These are phyloP conservation scores for Eulemur macaco DNA, from an alignment of 2,113 vertebrate species.

Conservation along the genomic window DNA sequence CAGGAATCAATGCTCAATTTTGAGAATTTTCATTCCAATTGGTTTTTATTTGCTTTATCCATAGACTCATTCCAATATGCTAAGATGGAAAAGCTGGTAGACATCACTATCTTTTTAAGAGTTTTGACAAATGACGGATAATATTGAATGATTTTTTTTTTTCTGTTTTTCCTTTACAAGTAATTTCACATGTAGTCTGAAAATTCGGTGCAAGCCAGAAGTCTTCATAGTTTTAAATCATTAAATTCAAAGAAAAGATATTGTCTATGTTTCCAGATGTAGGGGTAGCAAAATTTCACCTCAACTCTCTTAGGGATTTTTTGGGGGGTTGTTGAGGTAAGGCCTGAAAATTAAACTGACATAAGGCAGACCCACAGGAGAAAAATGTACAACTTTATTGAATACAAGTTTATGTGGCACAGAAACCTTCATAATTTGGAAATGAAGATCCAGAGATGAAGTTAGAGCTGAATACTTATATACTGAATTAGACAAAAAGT, in stretches of 20 bases:
- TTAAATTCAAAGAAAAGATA: constrained; percentile 5
- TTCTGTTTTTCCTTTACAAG: background rate
- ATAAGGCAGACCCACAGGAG: background rate
- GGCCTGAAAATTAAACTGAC: background rate
- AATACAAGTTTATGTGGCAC: background rate
- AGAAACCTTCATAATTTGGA: background rate
- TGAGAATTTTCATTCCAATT: background rate
- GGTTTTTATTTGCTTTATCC: background rate
- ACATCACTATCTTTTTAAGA: background rate
- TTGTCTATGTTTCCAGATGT: background rate
- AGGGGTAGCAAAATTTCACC: background rate
- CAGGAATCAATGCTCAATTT: background rate
- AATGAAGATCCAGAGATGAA: background rate
- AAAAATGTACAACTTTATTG: background rate
- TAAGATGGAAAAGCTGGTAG: background rate
- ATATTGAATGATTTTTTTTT: background rate
- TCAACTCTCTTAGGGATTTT: background rate
- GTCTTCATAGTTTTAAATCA: constrained; percentile 29
- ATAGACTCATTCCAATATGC: background rate
- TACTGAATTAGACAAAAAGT: background rate
- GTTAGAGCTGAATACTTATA: background rate
- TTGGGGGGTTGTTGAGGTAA: background rate
- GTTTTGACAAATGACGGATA: constrained; percentile 3
- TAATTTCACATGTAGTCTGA: background rate
- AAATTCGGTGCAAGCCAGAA: background rate